These are phyloP conservation scores for Plodia interpunctella DNA, from an alignment of 1,140 invertebrate genomes.

Conservation along the genomic window DNA sequence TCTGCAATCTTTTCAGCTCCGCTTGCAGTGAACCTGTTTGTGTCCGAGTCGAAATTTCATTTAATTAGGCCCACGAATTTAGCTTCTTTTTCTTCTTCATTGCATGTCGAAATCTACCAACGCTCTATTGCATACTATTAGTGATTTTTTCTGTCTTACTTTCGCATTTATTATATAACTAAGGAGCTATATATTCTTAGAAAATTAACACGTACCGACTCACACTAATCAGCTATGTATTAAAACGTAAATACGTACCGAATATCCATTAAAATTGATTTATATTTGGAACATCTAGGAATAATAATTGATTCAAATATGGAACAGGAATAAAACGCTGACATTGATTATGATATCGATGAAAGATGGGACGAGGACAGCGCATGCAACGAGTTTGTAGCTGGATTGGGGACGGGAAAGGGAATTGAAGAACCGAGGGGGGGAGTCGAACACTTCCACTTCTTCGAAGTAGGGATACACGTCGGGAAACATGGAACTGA, in stretches of 20 bases:
- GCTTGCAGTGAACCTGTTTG: no score
- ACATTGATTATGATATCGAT: neutral
- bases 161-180: no score
- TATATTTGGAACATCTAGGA: neutral
- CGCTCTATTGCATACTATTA: no score
- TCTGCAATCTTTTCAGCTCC: no score
- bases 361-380: conserved; percentile 22
- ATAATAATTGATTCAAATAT: neutral
- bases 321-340: neutral
- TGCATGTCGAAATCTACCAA: no score
- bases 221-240: no score
- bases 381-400: neutral
- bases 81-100: no score
- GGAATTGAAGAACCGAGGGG: conserved; percentile 44
- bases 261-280: neutral
- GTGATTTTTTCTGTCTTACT: no score
- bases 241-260: neutral
- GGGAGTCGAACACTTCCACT: conserved; percentile 63
- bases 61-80: no score
- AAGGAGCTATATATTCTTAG: no score
- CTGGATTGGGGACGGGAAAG: conserved; percentile 29
- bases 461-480: conserved; percentile 72
- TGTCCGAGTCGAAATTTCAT: no score
- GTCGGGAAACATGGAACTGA: conserved; percentile 55
- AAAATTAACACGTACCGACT: no score